A percentile compares a stretch with the other conserved stretches of the same genome.
These are phyloP conservation scores for Agapornis roseicollis DNA, from an alignment of 2,113 vertebrate species.

Conservation along the genomic window DNA sequence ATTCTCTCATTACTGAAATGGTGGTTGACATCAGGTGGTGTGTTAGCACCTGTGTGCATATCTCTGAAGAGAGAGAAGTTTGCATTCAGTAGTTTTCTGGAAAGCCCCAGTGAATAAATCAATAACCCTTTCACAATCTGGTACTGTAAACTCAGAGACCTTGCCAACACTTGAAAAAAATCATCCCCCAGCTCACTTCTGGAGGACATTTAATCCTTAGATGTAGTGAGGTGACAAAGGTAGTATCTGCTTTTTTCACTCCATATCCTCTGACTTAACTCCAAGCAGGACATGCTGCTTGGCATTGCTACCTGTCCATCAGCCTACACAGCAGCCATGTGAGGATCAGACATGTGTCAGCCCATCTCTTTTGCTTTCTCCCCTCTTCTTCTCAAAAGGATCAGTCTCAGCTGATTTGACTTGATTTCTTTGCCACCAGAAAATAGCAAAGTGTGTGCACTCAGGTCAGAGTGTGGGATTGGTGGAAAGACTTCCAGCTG, in stretches of 20 bases:
- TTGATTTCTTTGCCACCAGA: background rate
- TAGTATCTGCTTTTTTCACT: background rate
- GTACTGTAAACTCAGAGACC: background rate
- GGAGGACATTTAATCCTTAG: background rate
- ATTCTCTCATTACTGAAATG: background rate
- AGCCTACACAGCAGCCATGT: background rate
- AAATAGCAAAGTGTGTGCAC: background rate
- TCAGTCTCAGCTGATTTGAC: background rate
- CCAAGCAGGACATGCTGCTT: background rate
- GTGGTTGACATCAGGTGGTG: background rate
- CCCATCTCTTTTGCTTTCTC: rapidly evolving
- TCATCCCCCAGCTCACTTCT: background rate
- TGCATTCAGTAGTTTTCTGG: background rate
- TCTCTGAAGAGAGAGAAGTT: background rate
- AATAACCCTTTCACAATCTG: background rate
- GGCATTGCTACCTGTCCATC: background rate
- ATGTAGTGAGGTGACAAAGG: background rate
- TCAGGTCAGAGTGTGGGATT: background rate
- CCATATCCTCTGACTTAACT: background rate
- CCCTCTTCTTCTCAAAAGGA: background rate
- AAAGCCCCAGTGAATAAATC: background rate
- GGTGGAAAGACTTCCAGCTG: background rate
- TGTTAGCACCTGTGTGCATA: background rate
- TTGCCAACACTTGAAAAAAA: background rate
- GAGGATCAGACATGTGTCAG: background rate